Conservation (phyloP, 2,888 invertebrate species). For the Eugnorisma glareosa region DNA sequence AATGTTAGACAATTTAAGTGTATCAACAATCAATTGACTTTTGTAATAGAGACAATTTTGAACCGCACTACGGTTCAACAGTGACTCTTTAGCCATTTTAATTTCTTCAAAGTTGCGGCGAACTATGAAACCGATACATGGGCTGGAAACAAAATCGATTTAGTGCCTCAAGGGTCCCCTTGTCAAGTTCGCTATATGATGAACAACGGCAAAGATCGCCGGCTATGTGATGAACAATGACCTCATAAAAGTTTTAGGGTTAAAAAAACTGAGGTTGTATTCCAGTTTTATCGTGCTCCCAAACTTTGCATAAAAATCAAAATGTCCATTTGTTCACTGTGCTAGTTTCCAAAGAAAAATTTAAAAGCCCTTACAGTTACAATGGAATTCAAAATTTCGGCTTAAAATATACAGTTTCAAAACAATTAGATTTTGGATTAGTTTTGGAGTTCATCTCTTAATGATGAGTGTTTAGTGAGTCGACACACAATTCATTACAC, state of each 20-base stretch:
- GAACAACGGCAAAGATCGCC: not conserved
- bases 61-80: too few species aligned
- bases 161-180: not conserved
- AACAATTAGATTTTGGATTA: not conserved
- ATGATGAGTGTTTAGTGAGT: not conserved
- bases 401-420: not conserved
- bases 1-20: not conserved
- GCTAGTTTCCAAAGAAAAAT: not conserved
- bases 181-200: not conserved
- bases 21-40: not conserved
- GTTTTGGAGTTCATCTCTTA: not conserved
- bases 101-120: not conserved
- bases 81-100: not conserved
- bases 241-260: not conserved
- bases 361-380: not conserved
- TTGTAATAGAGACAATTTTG: not conserved
- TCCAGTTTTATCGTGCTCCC: not conserved
- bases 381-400: not conserved
- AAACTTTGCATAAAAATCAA: not conserved
- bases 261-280: not conserved
- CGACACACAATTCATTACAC: not conserved
- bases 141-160: not conserved
- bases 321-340: not conserved
- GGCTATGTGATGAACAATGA: not conserved
- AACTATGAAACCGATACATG: not conserved